Evolutionary conservation across 2,113 vertebrate species (phyloP).

Genomic region (Neomonachus schauinslandi): DNA sequence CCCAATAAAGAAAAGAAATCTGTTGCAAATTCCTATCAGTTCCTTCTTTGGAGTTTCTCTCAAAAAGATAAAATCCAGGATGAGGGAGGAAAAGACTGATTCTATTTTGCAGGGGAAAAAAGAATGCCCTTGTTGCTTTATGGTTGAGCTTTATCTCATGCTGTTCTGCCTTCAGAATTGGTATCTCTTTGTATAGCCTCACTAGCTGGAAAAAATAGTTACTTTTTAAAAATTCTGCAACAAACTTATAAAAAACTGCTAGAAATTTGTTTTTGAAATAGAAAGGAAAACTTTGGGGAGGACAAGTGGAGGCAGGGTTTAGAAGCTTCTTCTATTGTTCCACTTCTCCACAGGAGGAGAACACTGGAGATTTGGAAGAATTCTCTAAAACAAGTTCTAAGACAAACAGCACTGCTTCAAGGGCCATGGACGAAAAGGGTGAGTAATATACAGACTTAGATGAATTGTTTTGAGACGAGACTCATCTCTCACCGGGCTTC

Average conservation of each 20-base stretch:
- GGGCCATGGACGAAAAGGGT: conserved; percentile 82
- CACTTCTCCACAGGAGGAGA: conserved; percentile 77
- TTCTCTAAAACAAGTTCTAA: conserved; percentile 51
- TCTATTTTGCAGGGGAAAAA: not conserved
- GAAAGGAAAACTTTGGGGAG: not conserved
- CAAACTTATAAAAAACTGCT: not conserved
- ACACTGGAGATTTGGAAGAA: conserved; percentile 68
- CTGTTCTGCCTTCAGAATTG: not conserved
- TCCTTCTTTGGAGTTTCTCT: not conserved
- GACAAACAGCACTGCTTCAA: not conserved
- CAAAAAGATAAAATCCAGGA: not conserved
- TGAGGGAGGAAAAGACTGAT: not conserved
- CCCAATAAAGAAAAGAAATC: not conserved
- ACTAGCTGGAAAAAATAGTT: not conserved
- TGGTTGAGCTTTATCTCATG: not conserved
- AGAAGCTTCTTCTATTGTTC: conserved; percentile 57
- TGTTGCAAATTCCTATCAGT: not conserved
- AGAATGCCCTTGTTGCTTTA: not conserved
- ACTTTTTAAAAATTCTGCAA: not conserved
- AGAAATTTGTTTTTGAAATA: not conserved
- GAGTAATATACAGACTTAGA: not conserved
- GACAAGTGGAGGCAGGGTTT: not conserved
- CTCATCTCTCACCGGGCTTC: accelerated
- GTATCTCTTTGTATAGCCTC: not conserved
- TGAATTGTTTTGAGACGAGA: not conserved